phyloP scores from a whole-genome alignment of 1,140 invertebrate genomes.

The Stegodyphus mimosarum region DNA sequence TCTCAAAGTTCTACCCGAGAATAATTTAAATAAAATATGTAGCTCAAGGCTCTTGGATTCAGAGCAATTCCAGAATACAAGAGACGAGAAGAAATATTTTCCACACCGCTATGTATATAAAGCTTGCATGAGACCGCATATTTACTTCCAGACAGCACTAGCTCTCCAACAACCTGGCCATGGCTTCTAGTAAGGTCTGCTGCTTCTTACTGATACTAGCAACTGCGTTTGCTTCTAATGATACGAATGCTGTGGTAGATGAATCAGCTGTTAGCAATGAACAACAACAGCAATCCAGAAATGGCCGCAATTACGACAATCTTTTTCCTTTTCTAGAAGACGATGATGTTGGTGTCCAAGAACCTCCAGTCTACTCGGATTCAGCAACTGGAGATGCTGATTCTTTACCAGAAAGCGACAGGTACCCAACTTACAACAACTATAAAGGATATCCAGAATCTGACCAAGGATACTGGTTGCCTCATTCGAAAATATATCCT shows the following conservation, averaged over 20 bases:
- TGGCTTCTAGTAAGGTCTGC: background rate
- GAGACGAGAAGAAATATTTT: no score
- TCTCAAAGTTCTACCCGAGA: no score
- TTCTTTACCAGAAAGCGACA: background rate
- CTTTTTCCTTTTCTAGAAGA: background rate
- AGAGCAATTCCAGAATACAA: background rate
- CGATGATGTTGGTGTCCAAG: background rate
- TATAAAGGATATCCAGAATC: background rate
- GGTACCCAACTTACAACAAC: background rate
- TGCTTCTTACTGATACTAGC: background rate
- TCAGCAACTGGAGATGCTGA: background rate
- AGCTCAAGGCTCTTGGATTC: background rate
- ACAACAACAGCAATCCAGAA: background rate
- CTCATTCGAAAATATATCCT: no score
- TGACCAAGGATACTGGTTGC: background rate
- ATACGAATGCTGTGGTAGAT: background rate
- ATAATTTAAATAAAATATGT: background rate
- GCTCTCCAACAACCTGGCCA: constrained; percentile 5
- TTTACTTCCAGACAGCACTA: background rate
- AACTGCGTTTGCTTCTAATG: no score
- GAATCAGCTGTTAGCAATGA: background rate
- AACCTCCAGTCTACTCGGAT: constrained; percentile 23
- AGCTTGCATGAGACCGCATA: no score
- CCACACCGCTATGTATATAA: no score
- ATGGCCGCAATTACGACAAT: background rate